Base-by-base conservation (phyloP, 1,140 invertebrate species). In the Caenorhabditis tropicalis region DNA sequence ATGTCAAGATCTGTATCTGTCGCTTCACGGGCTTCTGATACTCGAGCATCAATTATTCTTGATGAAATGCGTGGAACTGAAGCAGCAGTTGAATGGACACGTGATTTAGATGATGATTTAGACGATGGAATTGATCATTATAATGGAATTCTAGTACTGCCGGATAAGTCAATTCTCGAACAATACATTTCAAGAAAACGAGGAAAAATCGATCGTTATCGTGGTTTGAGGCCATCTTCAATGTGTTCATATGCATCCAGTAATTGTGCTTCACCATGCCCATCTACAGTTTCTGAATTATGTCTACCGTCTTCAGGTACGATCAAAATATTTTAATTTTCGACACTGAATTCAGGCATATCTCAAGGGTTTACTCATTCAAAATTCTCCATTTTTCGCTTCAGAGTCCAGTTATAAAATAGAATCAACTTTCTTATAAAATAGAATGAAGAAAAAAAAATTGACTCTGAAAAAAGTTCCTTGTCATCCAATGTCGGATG, bases 141-240 rank as follows among this genome's bases (percentile, higher is more conserved):
- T 46, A 74, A 74, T 27, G 65, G 65, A 7, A 74, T 74, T 74
- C 81, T 87, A 7, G 79, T 87, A 12, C 86, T 87, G 33, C 86
- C 86, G 4, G 86, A 87, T 74, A 70, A 87, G 46, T 86, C 84
- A 12, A 79, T 87, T 43, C 81, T 87, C 10, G 86, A 87, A 65
- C 86, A 87, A 48, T 87, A 87, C 86, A 80, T 87, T 24, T 49
- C 49, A n/a, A 60, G 86, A 31, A 74, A 74, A 74, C 33, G 65
- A 43, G 65, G 65, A 24, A 74, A 74, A 74, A 74, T 74, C 21
- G 65, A 74, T 74, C 65, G 65, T 24, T 74, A 74, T 74, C 65
- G 83, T 33, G 27, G 82, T 15, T 39, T 82, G 12, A 39, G 49
- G 6, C 43, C 53, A 12, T 82, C 53, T 49, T 58, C 51, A 53